phyloP scores from a whole-genome alignment of 1,140 invertebrate species.

The Mamestra configurata region DNA sequence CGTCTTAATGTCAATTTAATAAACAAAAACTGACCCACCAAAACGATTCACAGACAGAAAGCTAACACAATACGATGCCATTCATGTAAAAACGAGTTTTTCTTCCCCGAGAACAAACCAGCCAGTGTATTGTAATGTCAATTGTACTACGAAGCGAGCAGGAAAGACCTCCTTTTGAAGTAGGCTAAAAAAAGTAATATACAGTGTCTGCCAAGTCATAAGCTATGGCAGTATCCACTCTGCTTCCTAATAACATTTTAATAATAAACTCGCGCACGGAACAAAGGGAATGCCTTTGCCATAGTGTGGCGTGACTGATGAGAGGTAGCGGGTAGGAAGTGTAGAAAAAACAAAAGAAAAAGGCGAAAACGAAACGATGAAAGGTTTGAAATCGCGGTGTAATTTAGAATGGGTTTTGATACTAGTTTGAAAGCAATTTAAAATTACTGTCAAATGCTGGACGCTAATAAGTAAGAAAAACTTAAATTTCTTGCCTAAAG shows the following conservation, averaged over 20 bases:
- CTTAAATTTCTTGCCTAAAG: too few species aligned
- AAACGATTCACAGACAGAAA: slow-evolving; percentile 24
- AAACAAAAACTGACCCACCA: background rate
- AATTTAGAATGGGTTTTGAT: too few species aligned
- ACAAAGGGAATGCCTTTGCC: slow-evolving; percentile 46
- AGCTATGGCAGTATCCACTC: slow-evolving; percentile 51
- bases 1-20: too few species aligned
- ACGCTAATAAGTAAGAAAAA: too few species aligned
- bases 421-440: too few species aligned
- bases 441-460: too few species aligned
- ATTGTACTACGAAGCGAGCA: slow-evolving; percentile 19
- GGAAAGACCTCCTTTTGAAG: slow-evolving; percentile 43
- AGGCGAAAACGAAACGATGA: too few species aligned
- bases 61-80: slow-evolving; percentile 10
- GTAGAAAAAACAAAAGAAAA: background rate
- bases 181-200: slow-evolving; percentile 48
- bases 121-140: slow-evolving; percentile 34
- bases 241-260: slow-evolving; percentile 77
- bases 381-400: too few species aligned
- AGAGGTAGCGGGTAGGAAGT: background rate
- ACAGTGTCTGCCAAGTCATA: slow-evolving; percentile 54
- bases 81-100: background rate
- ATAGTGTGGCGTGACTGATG: slow-evolving; percentile 4
- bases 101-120: slow-evolving; percentile 34
- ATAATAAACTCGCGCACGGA: slow-evolving; percentile 74